Base-by-base conservation (phyloP, 1,140 invertebrate species). In the Stenopsyche tienmushanensis region DNA sequence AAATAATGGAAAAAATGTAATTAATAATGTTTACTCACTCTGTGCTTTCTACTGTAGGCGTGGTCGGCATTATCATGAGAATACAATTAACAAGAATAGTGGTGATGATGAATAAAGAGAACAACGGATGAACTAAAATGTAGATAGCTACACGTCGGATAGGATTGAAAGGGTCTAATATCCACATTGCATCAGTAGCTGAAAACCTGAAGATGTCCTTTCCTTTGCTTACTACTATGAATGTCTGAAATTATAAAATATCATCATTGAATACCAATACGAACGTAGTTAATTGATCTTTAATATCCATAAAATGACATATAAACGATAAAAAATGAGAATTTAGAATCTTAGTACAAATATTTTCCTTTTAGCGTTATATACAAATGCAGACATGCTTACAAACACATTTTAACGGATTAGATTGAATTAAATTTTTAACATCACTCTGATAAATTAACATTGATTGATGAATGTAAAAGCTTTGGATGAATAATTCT, bases 171-270 rank as follows among this genome's bases (percentile, higher is more conserved):
- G 96, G 96, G 82, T 93, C 91, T 75, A 99, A 85, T 77, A 96
- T 85, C 87, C 90, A 98, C 79, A 98, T 83, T 78, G 94, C 94
- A 80, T 97, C 90, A 72, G 93, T 94, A 76, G 96, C 94, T 83
- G 92, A 96, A 87, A 98, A 99, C 82, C 96, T 88, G 87, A 95
- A 98, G 84, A 98, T 97, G 84, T 96, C 94, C 86, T 94, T 96
- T 83, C 96, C 95, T 86, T 92, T 97, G 85, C 93, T 97, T 82
- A 99, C 86, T 74, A 99, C 96, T 84, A 97, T 90, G 85, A 98
- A 98, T 78, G 95, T 97, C 96, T 98, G 86, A 60, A 88, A 86
- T 75, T 75, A 81, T 79, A 76, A 64, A 74, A 63, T 72, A 77
- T 9, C 13, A 39, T 29, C 53, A n/a, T 10, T 50, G 7, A 45